These are phyloP conservation scores for Abrostola tripartita DNA, from an alignment of 2,888 invertebrate species.

Conservation along the genomic window DNA sequence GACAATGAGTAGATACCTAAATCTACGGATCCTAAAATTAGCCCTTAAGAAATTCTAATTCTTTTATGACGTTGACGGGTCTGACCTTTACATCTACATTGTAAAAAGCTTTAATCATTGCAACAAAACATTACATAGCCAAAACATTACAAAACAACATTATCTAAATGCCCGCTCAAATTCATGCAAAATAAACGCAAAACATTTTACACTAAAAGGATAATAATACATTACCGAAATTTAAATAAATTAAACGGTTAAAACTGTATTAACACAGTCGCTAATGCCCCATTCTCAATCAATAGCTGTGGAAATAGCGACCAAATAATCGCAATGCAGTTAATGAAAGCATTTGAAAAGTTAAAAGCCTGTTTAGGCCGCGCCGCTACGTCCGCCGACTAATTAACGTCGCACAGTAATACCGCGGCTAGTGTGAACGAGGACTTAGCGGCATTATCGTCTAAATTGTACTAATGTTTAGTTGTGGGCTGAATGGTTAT, in stretches of 20 bases:
- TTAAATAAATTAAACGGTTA: constrained; percentile 68
- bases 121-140: background rate
- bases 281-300: constrained; percentile 76
- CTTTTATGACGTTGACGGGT: no score
- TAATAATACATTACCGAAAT: constrained; percentile 25
- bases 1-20: no score
- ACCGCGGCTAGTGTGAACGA: constrained; percentile 74
- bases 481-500: constrained; percentile 73
- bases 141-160: background rate
- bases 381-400: constrained; percentile 70
- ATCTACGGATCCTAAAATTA: no score
- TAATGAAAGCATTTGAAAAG: constrained; percentile 86
- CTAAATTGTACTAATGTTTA: constrained; percentile 86
- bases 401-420: constrained; percentile 81
- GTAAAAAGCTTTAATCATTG: no score
- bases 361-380: constrained; percentile 83
- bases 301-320: constrained; percentile 66
- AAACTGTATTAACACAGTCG: constrained; percentile 60
- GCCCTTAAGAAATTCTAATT: no score
- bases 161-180: constrained; percentile 9
- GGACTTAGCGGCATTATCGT: constrained; percentile 86
- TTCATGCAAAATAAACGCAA: constrained; percentile 7
- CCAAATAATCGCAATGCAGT: constrained; percentile 77
- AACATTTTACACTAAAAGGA: constrained; percentile 29
- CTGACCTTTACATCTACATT: no score